Evolutionary conservation across 2,888 invertebrate species (phyloP), one percentile per base, ranked within the genome.

Genomic region (Apotomis turbidana): DNA sequence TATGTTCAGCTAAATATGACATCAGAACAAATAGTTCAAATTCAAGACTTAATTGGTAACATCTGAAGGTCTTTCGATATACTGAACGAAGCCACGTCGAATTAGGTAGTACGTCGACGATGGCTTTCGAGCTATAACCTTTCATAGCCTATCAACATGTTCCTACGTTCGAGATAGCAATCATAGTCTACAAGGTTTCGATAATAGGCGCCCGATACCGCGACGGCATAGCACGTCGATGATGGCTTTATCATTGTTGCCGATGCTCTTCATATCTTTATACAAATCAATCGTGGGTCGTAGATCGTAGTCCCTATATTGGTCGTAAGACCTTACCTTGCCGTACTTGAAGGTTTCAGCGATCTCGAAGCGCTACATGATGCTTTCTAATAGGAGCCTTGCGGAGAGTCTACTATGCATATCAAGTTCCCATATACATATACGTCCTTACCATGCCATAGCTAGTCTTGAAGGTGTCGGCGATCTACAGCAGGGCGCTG

Each of bases 281-380:
- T 2, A 2, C 27, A 27, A 2, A 27, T 1, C 27, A 27, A 27
- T 2, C 27, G 27, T 27, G 27, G 2, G 2, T 27, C 97, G 95
- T 67, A 98, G 94, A 27, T 27, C 97, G 95, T 67, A 98, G 94
- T 96, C 41, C 41, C 41, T 6, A 41, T 41, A 6, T 6, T 2
- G 27, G 27, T 27, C 15, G 41, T 41, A 41, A 41, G 41, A 4
- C 41, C 93, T 86, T 89, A 96, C 97, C 94, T 97, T 97, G 85
- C 99, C 99, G 85, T 97, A 99, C 92, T 99, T 99, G 94, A 97
- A 99, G 36, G 97, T 96, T 87, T 97, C 96, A 58, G 97, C 96
- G 83, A 99, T 97, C 90, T 98, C 97, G 79, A 98, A 94, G 75
- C 99, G 95, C 89, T 99, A 99, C 4, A 96, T 96, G 86, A 98